Percentiles rank a stretch among this genome's conserved stretches.
Conservation (phyloP, 2,888 invertebrate species). For the Nemapogon koenigi region DNA sequence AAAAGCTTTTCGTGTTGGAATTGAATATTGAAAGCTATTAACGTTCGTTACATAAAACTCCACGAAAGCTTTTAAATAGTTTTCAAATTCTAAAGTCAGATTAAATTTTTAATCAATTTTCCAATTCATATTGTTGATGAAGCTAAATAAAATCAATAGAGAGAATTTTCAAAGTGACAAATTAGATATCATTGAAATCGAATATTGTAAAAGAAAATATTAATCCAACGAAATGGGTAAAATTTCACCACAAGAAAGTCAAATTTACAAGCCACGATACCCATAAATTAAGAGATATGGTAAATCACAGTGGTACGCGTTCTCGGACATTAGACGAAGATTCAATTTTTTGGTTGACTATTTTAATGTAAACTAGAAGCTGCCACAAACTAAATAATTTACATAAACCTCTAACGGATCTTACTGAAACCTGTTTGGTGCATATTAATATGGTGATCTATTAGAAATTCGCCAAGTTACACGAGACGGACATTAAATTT, state of each 20-base stretch:
- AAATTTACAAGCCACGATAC: conserved; percentile 4
- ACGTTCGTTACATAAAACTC: too few relatives aligned
- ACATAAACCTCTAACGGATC: conserved; percentile 63
- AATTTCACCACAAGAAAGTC: conserved; percentile 7
- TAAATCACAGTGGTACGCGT: conserved; percentile 8
- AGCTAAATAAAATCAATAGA: too few relatives aligned
- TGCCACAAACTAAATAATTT: conserved; percentile 54
- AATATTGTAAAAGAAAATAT: too few relatives aligned
- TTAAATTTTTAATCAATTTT: too few relatives aligned
- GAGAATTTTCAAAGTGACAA: too few relatives aligned
- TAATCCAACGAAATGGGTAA: too few relatives aligned
- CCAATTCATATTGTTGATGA: too few relatives aligned
- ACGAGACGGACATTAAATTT: conserved; percentile 30
- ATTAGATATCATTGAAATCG: too few relatives aligned
- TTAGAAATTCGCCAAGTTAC: conserved; percentile 53
- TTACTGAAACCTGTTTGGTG: conserved; percentile 51
- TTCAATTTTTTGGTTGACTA: conserved; percentile 30
- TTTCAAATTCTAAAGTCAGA: too few relatives aligned
- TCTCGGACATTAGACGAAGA: conserved; percentile 6
- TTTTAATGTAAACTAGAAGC: conserved; percentile 55
- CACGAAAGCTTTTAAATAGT: too few relatives aligned
- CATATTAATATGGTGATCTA: conserved; percentile 60
- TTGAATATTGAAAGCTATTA: too few relatives aligned
- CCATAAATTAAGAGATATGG: conserved; percentile 11
- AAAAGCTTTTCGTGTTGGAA: too few relatives aligned